These are phyloP conservation scores for Deilephila elpenor DNA, from an alignment of 2,888 invertebrate genomes.

Conservation along the genomic window DNA sequence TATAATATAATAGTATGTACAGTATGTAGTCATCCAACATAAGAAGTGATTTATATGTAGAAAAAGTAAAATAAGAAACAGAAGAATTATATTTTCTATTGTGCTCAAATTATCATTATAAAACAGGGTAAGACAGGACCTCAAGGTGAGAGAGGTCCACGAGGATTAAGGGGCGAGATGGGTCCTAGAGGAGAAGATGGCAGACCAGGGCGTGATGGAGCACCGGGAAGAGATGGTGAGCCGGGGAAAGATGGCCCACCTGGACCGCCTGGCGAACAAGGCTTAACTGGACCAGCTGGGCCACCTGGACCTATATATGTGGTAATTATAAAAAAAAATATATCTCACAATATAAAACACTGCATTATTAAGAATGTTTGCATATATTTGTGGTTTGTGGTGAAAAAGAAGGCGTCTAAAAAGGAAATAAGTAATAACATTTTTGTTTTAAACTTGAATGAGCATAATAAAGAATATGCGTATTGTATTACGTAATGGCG, in stretches of 20 bases:
- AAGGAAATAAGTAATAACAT: no score
- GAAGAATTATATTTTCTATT: no score
- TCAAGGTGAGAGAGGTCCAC: constrained; percentile 86
- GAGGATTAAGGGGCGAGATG: constrained; percentile 83
- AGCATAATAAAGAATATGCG: no score
- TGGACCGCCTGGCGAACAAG: constrained; percentile 87
- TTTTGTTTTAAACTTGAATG: no score
- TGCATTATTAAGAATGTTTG: not conserved
- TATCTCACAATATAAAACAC: constrained; percentile 35
- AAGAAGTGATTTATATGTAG: no score
- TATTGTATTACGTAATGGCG: no score
- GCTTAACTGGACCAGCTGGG: constrained; percentile 87
- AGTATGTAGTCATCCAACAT: no score
- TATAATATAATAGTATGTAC: no score
- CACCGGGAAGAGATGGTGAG: constrained; percentile 90
- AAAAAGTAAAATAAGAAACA: no score
- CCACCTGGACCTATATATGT: constrained; percentile 74
- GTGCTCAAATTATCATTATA: no score
- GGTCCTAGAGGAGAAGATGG: constrained; percentile 89
- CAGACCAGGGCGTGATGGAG: constrained; percentile 60
- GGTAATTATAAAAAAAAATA: constrained; percentile 45
- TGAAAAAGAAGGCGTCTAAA: no score
- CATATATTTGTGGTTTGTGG: no score
- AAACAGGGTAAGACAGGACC: constrained; percentile 85
- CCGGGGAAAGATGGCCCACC: constrained; percentile 88